These are phyloP conservation scores for Dynastes maya DNA, from an alignment of 2,888 invertebrate species.

Conservation along the genomic window DNA sequence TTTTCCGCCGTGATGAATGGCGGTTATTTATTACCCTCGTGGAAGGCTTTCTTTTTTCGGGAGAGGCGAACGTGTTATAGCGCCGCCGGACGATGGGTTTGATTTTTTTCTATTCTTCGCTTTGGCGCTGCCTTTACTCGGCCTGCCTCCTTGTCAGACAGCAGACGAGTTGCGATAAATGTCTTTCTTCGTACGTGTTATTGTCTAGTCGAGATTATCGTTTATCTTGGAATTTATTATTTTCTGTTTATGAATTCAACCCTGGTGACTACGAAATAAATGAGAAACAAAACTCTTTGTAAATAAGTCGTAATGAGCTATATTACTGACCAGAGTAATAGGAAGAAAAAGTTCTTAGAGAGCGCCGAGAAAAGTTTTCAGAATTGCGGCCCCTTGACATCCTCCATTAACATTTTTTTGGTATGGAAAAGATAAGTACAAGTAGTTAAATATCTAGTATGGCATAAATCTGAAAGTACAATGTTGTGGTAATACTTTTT, in stretches of 20 bases:
- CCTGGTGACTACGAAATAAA: not conserved
- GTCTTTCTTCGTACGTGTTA: slow-evolving; percentile 31
- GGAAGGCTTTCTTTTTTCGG: slow-evolving; percentile 32
- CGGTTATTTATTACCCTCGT: slow-evolving; percentile 38
- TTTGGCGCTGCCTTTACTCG: not conserved
- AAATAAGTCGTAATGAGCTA: too few relatives aligned
- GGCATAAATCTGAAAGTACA: too few relatives aligned
- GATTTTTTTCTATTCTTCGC: slow-evolving; percentile 16
- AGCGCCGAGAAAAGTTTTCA: too few relatives aligned
- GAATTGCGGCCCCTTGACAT: too few relatives aligned
- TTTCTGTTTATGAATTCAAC: slow-evolving; percentile 19
- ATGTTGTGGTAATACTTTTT: too few relatives aligned
- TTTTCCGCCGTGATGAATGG: slow-evolving; percentile 41
- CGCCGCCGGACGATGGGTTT: slow-evolving; percentile 35
- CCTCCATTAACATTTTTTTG: too few relatives aligned
- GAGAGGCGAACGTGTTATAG: slow-evolving; percentile 25
- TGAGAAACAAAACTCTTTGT: not conserved
- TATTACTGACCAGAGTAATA: too few relatives aligned
- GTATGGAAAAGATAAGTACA: too few relatives aligned
- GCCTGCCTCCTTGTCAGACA: not conserved
- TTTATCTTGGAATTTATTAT: slow-evolving; percentile 35
- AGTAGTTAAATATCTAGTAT: too few relatives aligned
- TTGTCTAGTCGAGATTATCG: slow-evolving; percentile 19
- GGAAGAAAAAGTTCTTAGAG: too few relatives aligned
- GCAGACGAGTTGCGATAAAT: slow-evolving; percentile 33